Evolutionary conservation across 2,797 vertebrate species (phyloP).

Genomic region (Cyclura pinguis): DNA sequence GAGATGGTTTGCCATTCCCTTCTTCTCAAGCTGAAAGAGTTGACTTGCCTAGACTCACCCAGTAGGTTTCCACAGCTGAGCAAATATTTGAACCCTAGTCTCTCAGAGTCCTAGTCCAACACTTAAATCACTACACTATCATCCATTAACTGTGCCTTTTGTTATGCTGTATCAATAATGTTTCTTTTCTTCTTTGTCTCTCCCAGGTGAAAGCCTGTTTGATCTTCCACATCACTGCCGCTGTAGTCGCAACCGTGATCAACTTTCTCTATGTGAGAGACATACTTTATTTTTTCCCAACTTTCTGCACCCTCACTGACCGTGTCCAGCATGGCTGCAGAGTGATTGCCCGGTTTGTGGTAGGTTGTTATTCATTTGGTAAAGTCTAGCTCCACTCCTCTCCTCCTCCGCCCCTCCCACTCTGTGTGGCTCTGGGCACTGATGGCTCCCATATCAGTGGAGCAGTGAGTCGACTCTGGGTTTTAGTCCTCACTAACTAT

Average conservation of each 20-base stretch:
- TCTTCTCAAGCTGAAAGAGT: no score
- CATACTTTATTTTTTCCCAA: background rate
- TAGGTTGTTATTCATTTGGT: background rate
- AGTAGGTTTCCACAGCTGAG: no score
- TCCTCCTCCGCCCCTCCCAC: background rate
- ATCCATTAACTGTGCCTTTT: background rate
- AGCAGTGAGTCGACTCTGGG: no score
- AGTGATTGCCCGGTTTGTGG: background rate
- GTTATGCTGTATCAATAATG: background rate
- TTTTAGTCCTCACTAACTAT: no score
- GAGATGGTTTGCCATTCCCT: no score
- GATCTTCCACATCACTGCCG: slow-evolving; percentile 11
- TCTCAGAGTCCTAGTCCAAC: no score
- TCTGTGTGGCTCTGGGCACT: background rate
- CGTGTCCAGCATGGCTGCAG: background rate
- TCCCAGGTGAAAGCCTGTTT: slow-evolving; percentile 1
- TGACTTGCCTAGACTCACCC: no score
- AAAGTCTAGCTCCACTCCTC: background rate
- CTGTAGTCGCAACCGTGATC: background rate
- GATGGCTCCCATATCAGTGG: no score
- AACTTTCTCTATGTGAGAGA: slow-evolving; percentile 24
- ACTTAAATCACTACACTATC: no score
- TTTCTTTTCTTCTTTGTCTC: background rate
- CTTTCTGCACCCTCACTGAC: background rate
- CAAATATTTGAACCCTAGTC: no score